Conservation (phyloP, 1,140 invertebrate genomes). For the Chelonus insularis region DNA sequence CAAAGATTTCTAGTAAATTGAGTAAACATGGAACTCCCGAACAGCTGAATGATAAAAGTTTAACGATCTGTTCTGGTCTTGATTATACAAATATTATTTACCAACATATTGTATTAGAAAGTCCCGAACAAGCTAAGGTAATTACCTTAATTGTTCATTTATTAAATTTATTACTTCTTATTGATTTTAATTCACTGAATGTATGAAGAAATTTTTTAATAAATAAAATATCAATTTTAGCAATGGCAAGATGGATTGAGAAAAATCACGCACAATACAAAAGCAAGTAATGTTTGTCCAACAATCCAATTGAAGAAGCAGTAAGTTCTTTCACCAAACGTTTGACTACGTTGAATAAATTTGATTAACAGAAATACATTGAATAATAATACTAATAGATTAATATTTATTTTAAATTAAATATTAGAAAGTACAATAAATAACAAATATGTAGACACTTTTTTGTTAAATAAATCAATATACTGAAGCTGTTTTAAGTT, state of each 20-base stretch:
- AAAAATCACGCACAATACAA: constrained; percentile 93
- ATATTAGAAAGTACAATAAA: no score
- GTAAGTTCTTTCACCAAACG: no score
- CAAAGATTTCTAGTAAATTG: constrained; percentile 78
- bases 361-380: no score
- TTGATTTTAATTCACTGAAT: no score
- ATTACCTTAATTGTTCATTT: no score
- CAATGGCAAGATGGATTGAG: constrained; percentile 90
- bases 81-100: constrained; percentile 99
- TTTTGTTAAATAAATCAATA: no score
- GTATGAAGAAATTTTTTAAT: constrained; percentile 24
- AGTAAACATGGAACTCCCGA: constrained; percentile 74
- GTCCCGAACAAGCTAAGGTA: constrained; percentile 91
- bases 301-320: constrained; percentile 96
- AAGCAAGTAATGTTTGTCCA: constrained; percentile 95
- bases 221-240: constrained; percentile 64
- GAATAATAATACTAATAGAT: no score
- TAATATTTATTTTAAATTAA: no score
- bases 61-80: constrained; percentile 95
- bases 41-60: constrained; percentile 86
- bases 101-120: constrained; percentile 90
- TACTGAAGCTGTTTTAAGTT: no score
- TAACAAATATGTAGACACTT: no score
- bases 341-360: no score
- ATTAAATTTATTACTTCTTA: no score